Base-by-base conservation (phyloP, 2,797 vertebrate genomes). In the Sebastes steindachneri region DNA sequence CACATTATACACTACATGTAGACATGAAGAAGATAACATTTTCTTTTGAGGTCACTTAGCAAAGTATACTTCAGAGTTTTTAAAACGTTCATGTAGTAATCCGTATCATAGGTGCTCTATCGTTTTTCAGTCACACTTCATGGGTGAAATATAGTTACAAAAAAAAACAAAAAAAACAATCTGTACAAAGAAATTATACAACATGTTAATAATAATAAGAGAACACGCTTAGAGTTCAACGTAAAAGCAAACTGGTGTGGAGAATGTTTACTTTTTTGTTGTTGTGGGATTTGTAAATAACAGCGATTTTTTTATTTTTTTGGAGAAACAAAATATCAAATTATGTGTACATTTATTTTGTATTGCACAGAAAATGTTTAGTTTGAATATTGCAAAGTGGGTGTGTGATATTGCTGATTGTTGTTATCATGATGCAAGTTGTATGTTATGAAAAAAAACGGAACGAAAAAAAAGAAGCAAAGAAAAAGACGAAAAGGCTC, bases 271-370 rank as follows among this genome's bases (percentile, higher is more conserved):
- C 93, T 67, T 95, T 93, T 91, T 95, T 65, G 48, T 93, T 94
- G 84, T 96, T 95, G 87, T 96, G 92, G 90, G 77, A 93, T 96
- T 97, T 98, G 96, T 98, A 98, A 95, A 98, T 97, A 94, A 86
- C 82, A 86, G 86, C 95, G 63, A 94, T 95, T 96, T 96, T 94
- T 96, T 97, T 96, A 92, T 96, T 95, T 91, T 96, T 95, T 96
- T 96, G 95, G 86, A 92, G 48, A 29, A 62, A 72, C 75, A 80
- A 68, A 76, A 94, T 95, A 95, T 84, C 63, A 79, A 86, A 89
- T 70, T 93, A 90, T 80, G 90, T 94, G 93, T 92, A 93, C 86
- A 97, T 96, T 97, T 97, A 95, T 97, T 98, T 98, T 96, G 93
- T 97, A 97, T 96, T 72, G 93, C 96, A 96, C 94, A 97, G 89